Conservation (phyloP, 2,113 vertebrate species). For the Crypturellus undulatus region DNA sequence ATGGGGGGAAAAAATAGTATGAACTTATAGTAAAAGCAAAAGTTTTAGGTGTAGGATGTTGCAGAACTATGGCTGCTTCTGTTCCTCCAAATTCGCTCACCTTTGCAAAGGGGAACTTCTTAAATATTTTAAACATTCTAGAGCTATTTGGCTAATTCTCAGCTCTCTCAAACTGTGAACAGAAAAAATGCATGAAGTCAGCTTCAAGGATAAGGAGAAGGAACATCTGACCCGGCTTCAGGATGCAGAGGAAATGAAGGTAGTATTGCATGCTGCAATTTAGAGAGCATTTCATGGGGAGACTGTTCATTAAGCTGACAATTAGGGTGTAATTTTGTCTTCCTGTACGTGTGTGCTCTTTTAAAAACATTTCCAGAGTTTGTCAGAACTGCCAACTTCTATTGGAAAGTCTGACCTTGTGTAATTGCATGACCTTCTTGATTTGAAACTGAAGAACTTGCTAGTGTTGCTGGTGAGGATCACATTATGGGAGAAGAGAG, state of each 20-base stretch:
- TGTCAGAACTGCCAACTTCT: background rate
- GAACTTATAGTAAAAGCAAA: background rate
- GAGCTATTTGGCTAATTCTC: background rate
- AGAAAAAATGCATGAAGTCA: slow-evolving; percentile 92
- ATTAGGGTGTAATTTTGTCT: background rate
- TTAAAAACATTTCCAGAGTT: background rate
- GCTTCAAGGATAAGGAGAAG: slow-evolving; percentile 90
- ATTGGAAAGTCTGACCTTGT: background rate
- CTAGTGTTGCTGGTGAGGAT: background rate
- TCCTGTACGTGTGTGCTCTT: background rate
- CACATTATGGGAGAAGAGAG: background rate
- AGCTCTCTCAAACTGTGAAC: slow-evolving; percentile 26
- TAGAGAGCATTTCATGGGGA: background rate
- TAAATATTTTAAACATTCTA: background rate
- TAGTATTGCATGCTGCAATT: background rate
- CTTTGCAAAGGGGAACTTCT: background rate
- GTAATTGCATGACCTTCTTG: background rate
- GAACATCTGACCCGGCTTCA: slow-evolving; percentile 87
- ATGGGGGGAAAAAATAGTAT: background rate
- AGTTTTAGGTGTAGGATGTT: background rate
- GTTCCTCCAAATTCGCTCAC: background rate
- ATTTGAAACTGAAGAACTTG: background rate
- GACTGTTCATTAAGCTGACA: background rate
- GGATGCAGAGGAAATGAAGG: slow-evolving; percentile 92
- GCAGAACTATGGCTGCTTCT: background rate